A percentile compares a stretch with the other conserved stretches of the same genome.
phyloP scores from a whole-genome alignment of 2,888 invertebrate species.

The Coecobrya sp. region DNA sequence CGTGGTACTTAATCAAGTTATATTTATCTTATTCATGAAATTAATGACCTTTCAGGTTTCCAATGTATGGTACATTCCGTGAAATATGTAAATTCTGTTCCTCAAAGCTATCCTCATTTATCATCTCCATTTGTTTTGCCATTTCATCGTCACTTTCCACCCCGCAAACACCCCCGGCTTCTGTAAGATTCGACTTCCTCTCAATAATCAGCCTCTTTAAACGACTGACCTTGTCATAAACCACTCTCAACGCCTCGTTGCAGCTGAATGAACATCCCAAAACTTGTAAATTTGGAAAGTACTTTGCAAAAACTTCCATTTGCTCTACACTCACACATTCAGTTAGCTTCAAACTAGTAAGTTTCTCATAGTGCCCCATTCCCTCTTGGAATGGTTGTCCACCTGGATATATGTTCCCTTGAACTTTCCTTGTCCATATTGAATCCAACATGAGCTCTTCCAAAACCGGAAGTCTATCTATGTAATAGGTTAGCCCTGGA shows the following conservation, averaged over 20 bases:
- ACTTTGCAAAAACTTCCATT: conserved; percentile 67
- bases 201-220: conserved; percentile 77
- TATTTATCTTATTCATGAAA: no score
- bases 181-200: conserved; percentile 72
- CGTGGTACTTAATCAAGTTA: no score
- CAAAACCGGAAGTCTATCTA: conserved; percentile 78
- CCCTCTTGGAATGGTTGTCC: conserved; percentile 58
- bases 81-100: background rate
- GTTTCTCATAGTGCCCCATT: conserved; percentile 38
- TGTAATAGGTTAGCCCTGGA: conserved; percentile 81
- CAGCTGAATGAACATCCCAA: conserved; percentile 80
- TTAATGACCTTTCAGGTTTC: conserved; percentile 56
- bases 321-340: conserved; percentile 70
- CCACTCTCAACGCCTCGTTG: conserved; percentile 70
- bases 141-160: conserved; percentile 69
- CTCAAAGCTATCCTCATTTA: background rate
- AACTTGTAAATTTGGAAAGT: conserved; percentile 77
- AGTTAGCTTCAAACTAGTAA: conserved; percentile 73
- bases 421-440: conserved; percentile 80
- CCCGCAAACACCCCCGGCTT: conserved; percentile 79
- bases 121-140: background rate
- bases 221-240: conserved; percentile 60
- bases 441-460: conserved; percentile 79
- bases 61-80: conserved; percentile 49
- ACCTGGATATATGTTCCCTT: conserved; percentile 78